phyloP scores from a whole-genome alignment of 2,113 vertebrate genomes.

The Rhinolophus ferrumequinum region DNA sequence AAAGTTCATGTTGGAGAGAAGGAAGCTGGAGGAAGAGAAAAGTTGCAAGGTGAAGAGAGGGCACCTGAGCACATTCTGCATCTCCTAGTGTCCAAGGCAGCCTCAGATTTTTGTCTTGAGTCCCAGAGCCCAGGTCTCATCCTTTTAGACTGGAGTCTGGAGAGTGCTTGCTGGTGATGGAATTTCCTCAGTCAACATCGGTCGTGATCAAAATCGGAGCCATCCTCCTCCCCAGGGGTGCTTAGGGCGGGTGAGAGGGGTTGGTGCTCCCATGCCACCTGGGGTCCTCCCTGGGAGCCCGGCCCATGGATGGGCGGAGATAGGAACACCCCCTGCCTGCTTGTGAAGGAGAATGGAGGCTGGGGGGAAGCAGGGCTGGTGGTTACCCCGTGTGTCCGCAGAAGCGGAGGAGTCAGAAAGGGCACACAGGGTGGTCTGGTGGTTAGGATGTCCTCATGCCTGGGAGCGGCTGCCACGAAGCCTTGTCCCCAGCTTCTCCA shows the following conservation, averaged over 20 bases:
- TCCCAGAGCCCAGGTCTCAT: background rate
- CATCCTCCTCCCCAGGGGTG: background rate
- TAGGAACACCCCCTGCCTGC: background rate
- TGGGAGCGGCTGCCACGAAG: conserved; percentile 57
- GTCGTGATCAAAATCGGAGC: background rate
- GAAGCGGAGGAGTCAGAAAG: conserved; percentile 50
- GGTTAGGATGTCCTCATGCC: conserved; percentile 55
- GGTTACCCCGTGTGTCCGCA: background rate
- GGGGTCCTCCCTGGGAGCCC: background rate
- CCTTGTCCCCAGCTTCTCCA: conserved; percentile 61
- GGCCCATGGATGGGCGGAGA: background rate
- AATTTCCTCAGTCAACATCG: background rate
- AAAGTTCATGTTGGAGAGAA: too few species aligned
- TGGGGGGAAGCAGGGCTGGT: background rate
- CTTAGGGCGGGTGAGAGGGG: background rate
- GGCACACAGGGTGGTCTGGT: conserved; percentile 67
- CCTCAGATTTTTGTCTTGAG: background rate
- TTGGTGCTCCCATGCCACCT: background rate
- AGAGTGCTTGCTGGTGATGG: background rate
- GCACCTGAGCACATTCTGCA: too few species aligned
- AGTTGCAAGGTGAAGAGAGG: background rate
- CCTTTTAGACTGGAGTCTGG: background rate
- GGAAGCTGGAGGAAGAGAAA: background rate
- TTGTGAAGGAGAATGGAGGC: background rate
- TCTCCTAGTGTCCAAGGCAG: background rate